These are phyloP conservation scores for Tolmerus cingulatus DNA, from an alignment of 2,888 invertebrate species.

Conservation along the genomic window DNA sequence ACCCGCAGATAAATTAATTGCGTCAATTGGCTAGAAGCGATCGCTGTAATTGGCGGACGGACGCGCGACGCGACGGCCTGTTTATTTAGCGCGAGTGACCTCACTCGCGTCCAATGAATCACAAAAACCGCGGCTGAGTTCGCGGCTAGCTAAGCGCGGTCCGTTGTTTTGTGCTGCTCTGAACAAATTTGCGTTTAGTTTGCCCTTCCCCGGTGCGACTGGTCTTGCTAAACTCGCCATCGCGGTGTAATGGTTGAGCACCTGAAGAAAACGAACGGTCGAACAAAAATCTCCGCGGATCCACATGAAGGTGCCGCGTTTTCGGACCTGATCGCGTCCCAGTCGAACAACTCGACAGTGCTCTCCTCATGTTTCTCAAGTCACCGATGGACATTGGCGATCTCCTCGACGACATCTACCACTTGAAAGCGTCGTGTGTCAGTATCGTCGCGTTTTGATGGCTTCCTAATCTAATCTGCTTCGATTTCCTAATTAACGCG, in stretches of 20 bases:
- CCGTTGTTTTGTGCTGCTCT: background rate
- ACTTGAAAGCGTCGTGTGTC: slow-evolving; percentile 61
- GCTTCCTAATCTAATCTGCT: slow-evolving; percentile 32
- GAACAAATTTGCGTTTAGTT: background rate
- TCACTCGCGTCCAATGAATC: background rate
- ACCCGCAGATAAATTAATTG: background rate
- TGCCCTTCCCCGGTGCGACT: background rate
- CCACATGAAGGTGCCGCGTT: background rate
- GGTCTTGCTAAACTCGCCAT: background rate
- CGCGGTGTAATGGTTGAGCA: background rate
- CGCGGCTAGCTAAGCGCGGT: background rate
- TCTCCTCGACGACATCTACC: slow-evolving; percentile 59
- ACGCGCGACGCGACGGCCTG: background rate
- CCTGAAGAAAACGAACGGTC: background rate
- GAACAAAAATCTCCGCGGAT: background rate
- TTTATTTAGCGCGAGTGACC: slow-evolving; percentile 13
- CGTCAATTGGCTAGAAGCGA: slow-evolving; percentile 7
- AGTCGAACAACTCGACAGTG: background rate
- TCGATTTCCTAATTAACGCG: background rate
- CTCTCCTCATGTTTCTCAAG: slow-evolving; percentile 5
- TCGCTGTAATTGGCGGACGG: background rate
- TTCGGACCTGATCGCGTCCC: background rate
- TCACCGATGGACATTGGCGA: slow-evolving; percentile 61
- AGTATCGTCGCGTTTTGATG: slow-evolving; percentile 52
- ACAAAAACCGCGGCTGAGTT: background rate